These are phyloP conservation scores for Pelusios castaneus DNA, from an alignment of 2,113 vertebrate species.

Conservation along the genomic window DNA sequence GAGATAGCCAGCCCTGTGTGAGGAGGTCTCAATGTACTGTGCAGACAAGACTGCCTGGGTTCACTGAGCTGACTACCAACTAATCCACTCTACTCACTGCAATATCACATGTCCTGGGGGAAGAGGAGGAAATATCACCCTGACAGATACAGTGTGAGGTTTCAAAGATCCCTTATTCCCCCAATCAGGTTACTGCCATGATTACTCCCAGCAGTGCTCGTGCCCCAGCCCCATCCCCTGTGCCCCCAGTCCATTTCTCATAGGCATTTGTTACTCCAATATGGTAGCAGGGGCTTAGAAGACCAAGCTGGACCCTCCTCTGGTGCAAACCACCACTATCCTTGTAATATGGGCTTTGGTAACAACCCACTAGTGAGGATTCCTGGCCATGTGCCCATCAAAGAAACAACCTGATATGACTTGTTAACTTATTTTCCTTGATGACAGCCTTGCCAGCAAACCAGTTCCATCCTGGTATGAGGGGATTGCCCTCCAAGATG, in stretches of 20 bases:
- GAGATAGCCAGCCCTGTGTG: not conserved
- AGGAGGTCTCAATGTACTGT: not conserved
- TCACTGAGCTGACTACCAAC: not conserved
- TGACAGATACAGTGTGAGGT: not conserved
- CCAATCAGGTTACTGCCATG: not conserved
- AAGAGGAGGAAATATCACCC: not conserved
- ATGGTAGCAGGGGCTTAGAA: not conserved
- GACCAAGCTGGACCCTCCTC: not conserved
- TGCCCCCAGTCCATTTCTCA: not conserved
- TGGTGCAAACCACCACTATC: not conserved
- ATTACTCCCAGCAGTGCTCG: not conserved
- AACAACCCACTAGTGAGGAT: not conserved
- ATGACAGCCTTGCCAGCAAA: not conserved
- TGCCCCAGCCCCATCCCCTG: too few relatives aligned
- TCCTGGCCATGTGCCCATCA: not conserved
- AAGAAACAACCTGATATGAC: not conserved
- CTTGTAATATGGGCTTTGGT: not conserved
- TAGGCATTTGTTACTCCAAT: not conserved
- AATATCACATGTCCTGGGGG: not conserved
- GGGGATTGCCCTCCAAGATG: not conserved
- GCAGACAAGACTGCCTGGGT: not conserved
- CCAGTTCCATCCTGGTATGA: not conserved
- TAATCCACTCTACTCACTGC: not conserved
- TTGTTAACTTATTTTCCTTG: not conserved
- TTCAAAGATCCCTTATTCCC: not conserved